Percentiles rank a stretch among this genome's conserved stretches.
These are phyloP conservation scores for Diachasmimorpha longicaudata DNA, from an alignment of 1,140 invertebrate species.

Conservation along the genomic window DNA sequence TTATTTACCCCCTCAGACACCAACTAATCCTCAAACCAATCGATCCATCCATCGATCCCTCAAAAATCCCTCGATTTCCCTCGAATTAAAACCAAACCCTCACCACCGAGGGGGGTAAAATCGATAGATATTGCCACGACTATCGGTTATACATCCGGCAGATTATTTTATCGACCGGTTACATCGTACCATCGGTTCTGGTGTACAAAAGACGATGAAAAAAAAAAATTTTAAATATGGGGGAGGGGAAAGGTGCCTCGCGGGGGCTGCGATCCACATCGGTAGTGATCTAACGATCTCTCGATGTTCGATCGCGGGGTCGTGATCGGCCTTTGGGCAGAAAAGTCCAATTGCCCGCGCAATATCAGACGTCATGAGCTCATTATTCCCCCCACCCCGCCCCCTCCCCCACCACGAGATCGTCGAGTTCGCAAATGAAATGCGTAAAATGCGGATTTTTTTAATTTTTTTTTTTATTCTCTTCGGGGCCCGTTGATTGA, in stretches of 20 bases:
- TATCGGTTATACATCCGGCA: slow-evolving; percentile 26
- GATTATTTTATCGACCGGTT: slow-evolving; percentile 30
- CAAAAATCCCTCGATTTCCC: no score
- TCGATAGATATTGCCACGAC: slow-evolving; percentile 15
- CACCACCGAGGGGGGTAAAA: slow-evolving; percentile 23
- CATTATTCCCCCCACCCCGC: not conserved
- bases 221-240: not conserved
- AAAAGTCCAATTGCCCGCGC: slow-evolving; percentile 41
- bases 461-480: not conserved
- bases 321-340: slow-evolving; percentile 52
- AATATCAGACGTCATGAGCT: slow-evolving; percentile 9
- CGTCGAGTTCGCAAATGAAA: not conserved
- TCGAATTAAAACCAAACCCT: not conserved
- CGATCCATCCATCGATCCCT: no score
- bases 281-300: slow-evolving; percentile 56
- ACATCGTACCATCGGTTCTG: slow-evolving; percentile 9
- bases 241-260: slow-evolving; percentile 28
- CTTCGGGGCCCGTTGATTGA: not conserved
- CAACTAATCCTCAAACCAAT: no score
- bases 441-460: not conserved
- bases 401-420: not conserved
- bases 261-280: slow-evolving; percentile 48
- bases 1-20: no score
- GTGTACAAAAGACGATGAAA: slow-evolving; percentile 8
- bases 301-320: slow-evolving; percentile 34